Conservation (phyloP, 2,797 vertebrate species). For the Coluber constrictor region DNA sequence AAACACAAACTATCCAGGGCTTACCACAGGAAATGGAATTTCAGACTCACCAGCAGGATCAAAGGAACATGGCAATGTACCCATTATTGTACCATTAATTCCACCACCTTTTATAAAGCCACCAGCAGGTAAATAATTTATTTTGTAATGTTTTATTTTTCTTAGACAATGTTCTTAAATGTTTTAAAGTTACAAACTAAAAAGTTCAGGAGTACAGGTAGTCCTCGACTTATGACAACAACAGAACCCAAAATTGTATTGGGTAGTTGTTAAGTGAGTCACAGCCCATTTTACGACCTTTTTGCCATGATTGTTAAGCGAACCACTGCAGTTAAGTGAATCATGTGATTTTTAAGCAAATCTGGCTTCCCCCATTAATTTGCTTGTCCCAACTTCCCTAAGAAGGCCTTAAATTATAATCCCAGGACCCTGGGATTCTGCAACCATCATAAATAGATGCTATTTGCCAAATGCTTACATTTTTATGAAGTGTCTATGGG, state of each 20-base stretch:
- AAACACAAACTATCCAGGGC: constrained; percentile 86
- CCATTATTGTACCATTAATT: constrained; percentile 95
- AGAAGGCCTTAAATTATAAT: neutral
- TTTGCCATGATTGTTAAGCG: neutral
- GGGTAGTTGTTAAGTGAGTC: neutral
- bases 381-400: neutral
- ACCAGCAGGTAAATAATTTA: constrained; percentile 86
- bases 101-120: constrained; percentile 96
- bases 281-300: neutral
- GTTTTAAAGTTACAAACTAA: constrained; percentile 5
- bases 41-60: constrained; percentile 84
- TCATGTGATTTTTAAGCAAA: neutral
- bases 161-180: neutral
- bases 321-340: neutral
- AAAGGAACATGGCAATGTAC: constrained; percentile 92
- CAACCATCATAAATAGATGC: neutral
- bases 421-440: accelerated
- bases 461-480: neutral
- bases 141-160: constrained; percentile 24
- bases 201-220: neutral
- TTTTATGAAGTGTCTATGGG: neutral
- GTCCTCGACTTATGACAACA: neutral
- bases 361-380: neutral
- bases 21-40: constrained; percentile 89
- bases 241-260: neutral